phyloP scores from a whole-genome alignment of 2,797 vertebrate species.

The Coracias cyanogaster region DNA sequence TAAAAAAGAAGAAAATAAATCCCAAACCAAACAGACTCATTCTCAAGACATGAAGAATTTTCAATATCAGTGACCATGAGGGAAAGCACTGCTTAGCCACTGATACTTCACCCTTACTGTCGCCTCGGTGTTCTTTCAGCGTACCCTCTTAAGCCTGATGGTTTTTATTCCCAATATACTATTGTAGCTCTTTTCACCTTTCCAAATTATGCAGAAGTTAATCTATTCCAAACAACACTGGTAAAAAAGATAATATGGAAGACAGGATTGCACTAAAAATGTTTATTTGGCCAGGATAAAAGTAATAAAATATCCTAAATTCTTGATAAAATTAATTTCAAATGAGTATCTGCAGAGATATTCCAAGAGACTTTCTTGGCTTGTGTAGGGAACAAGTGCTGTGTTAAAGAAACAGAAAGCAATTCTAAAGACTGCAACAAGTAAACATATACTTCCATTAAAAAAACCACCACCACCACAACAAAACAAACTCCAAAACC shows the following conservation, averaged over 20 bases:
- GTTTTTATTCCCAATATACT: neutral
- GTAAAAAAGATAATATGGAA: neutral
- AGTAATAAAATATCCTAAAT: neutral
- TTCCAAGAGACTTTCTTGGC: neutral
- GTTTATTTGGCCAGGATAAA: neutral
- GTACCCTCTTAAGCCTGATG: neutral
- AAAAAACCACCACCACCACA: neutral
- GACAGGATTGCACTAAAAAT: neutral
- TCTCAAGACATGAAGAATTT: neutral
- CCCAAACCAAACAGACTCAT: neutral
- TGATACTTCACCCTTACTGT: neutral
- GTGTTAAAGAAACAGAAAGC: neutral
- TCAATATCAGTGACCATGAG: neutral
- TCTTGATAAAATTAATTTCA: conserved; percentile 13
- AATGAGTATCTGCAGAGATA: neutral
- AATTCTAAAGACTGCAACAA: neutral
- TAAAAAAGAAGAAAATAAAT: neutral
- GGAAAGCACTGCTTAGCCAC: neutral
- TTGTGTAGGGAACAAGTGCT: neutral
- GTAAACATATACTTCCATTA: neutral
- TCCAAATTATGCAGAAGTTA: neutral
- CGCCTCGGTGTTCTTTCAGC: neutral
- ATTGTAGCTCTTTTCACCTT: neutral
- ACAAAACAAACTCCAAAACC: neutral
- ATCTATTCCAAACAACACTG: neutral